phyloP scores from a whole-genome alignment of 1,140 invertebrate genomes.

The Meloidogyne exigua region DNA sequence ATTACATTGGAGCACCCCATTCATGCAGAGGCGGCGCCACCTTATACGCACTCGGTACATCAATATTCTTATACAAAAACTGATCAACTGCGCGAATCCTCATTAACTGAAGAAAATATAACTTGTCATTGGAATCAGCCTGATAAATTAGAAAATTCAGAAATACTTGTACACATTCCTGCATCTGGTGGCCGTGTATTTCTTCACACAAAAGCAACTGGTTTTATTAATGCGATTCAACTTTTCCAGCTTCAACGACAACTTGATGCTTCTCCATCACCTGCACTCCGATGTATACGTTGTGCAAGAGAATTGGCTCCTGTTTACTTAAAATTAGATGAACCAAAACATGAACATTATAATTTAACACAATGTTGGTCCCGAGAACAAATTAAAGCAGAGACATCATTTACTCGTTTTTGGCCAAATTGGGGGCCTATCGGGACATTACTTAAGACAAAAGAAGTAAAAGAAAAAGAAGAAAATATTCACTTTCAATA shows the following conservation, averaged over 20 bases:
- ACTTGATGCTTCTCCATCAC: slow-evolving; percentile 31
- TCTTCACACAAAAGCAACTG: slow-evolving; percentile 41
- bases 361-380: slow-evolving; percentile 21
- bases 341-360: slow-evolving; percentile 15
- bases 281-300: slow-evolving; percentile 7
- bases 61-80: slow-evolving; percentile 15
- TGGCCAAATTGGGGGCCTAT: slow-evolving; percentile 21
- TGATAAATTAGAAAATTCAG: slow-evolving; percentile 33
- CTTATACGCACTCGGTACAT: slow-evolving; percentile 25
- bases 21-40: slow-evolving; percentile 20
- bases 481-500: slow-evolving; percentile 27
- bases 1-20: slow-evolving; percentile 22
- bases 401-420: not conserved
- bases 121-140: slow-evolving; percentile 32
- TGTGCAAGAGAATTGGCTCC: slow-evolving; percentile 28
- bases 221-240: slow-evolving; percentile 28
- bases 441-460: slow-evolving; percentile 16
- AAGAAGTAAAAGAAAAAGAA: slow-evolving; percentile 6
- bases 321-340: not conserved
- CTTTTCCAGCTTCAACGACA: slow-evolving; percentile 29
- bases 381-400: not conserved
- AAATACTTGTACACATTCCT: slow-evolving; percentile 32
- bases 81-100: slow-evolving; percentile 26
- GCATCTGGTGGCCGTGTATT: slow-evolving; percentile 41
- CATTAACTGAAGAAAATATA: slow-evolving; percentile 16